Base-by-base conservation (phyloP, 2,113 vertebrate species). In the Lipophrys pholis region DNA sequence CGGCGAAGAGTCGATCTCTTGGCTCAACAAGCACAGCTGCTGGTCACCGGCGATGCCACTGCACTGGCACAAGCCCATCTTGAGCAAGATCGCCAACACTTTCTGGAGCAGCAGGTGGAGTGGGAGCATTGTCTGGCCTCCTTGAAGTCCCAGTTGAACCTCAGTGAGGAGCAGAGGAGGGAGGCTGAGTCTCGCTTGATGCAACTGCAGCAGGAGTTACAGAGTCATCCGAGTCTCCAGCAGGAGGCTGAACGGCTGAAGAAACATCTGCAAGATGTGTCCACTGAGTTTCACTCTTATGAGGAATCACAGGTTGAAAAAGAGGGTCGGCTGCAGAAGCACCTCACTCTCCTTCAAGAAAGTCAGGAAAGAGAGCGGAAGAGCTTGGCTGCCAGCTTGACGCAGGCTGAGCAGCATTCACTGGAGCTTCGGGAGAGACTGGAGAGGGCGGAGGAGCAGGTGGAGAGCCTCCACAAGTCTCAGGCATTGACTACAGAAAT, bases 281-380 rank as follows among this genome's bases (percentile, higher is more conserved):
- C 93, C 16, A 80, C 82, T 71, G 94, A 95, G 75, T 92, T 98
- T 58, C 90, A 86, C 0, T 70, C 93, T 5, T 95, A 94, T 0
- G 96, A 97, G 73, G 94, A 95, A 42, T 72, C 95, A 0, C 95
- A 95, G 85, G 82, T 89, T 21, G 88, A 95, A 45, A 96, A 96
- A 89, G 96, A 98, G 69, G 91, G 93, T 73, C 94, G 94, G 36
- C 87, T 98, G 69, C 93, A 97, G 91, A 93, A 92, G 77, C 96
- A 96, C 75, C 95, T 96, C 0, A 88, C 93, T 67, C 92, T 96
- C 14, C 83, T 98, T 69, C 93, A 97, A 74, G 95, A 94, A 36
- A 97, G 95, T 92, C 97, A 97, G 0, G 96, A 97, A 66, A 91
- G 93, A 73, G 97, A 99, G 41, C 95, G 96, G 80, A 94, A 92